Percentiles rank a stretch among this genome's conserved stretches.
These are phyloP conservation scores for Hyla sarda DNA, from an alignment of 2,113 vertebrate species.

Conservation along the genomic window DNA sequence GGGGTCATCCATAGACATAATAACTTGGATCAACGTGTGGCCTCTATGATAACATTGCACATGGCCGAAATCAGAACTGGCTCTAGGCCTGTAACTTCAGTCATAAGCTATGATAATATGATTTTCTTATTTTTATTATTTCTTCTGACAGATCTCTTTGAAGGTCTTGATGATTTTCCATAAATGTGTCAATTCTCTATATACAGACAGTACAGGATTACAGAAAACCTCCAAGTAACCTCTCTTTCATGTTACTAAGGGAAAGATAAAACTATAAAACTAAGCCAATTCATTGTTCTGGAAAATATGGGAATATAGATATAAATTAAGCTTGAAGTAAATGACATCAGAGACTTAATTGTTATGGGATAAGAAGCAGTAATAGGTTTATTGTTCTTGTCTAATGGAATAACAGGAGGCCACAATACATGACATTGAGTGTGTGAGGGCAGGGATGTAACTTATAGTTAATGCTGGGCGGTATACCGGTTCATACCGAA, in stretches of 20 bases:
- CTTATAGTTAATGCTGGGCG: background rate
- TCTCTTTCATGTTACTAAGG: background rate
- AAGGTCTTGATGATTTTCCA: background rate
- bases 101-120: background rate
- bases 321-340: background rate
- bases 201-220: conserved; percentile 1
- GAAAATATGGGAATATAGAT: background rate
- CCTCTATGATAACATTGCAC: no score
- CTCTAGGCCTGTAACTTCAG: no score
- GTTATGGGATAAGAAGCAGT: background rate
- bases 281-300: background rate
- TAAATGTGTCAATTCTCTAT: background rate
- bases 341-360: background rate
- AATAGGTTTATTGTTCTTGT: background rate
- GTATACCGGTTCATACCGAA: no score
- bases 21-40: no score
- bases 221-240: background rate
- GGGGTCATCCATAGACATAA: no score
- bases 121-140: background rate
- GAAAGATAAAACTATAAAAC: background rate
- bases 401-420: background rate
- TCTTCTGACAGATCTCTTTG: background rate
- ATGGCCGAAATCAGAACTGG: no score
- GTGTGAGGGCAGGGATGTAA: background rate
- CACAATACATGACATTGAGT: background rate